phyloP scores from a whole-genome alignment of 37 sponge, comb jelly and placozoan species.

The Chondrilla cf. caribensis region DNA sequence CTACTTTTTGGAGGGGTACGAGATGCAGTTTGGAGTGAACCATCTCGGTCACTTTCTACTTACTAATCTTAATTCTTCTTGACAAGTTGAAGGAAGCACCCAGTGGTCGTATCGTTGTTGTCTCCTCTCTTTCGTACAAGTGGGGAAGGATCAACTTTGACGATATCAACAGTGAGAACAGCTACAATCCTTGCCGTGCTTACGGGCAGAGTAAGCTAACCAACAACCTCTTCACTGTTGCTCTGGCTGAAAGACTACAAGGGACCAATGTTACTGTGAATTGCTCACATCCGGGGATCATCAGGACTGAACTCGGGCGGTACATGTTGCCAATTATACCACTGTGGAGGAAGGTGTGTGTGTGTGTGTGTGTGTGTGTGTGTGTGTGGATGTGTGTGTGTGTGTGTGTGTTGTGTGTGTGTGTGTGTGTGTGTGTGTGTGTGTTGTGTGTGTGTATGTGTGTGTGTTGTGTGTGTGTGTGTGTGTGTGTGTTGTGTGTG shows the following conservation, averaged over 20 bases:
- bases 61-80: conserved; percentile 80
- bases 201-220: conserved; percentile 79
- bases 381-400: no score
- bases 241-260: conserved; percentile 43
- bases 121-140: conserved; percentile 53
- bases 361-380: no score
- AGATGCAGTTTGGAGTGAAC: conserved; percentile 82
- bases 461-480: no score
- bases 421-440: no score
- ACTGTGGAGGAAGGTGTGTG: no score
- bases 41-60: conserved; percentile 91
- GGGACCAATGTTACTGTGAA: conserved; percentile 67
- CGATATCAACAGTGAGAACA: conserved; percentile 46
- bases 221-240: conserved; percentile 71
- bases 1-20: conserved; percentile 90
- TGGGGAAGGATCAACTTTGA: conserved; percentile 53
- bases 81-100: conserved; percentile 69
- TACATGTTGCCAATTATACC: background rate
- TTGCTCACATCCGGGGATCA: conserved; percentile 66
- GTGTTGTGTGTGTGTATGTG: no score
- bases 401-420: no score
- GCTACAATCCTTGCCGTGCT: conserved; percentile 21
- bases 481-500: no score
- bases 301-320: conserved; percentile 49
- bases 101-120: conserved; percentile 63